Evolutionary conservation across 2,113 vertebrate genomes (phyloP), one percentile per base, ranked within the genome.

Genomic region (Geothlypis trichas): DNA sequence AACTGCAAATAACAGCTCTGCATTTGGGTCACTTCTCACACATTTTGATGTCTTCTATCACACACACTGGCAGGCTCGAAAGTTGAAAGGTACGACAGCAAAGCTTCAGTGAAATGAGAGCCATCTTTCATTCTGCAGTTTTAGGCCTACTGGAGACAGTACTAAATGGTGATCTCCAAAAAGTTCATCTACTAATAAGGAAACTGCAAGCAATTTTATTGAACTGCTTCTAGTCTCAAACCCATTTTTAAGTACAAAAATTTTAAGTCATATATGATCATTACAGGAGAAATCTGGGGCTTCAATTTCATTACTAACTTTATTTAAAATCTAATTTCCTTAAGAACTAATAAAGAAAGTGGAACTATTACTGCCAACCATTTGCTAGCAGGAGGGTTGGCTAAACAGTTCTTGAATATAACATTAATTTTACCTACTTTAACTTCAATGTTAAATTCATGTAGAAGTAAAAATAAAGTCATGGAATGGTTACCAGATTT

Each of bases 1-100:
- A 96, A 97, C 95, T 94, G 93, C 86, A 97, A 95, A 61, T 89
- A 97, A 95, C 94, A 97, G 95, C 78, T 97, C 95, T 87, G 93
- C 91, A 95, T 96, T 95, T 95, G 96, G 96, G 96, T 97, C 95
- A 97, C 92, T 97, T 97, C 91, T 97, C 96, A 96, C 95, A 95
- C 95, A 91, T 96, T 95, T 87, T 95, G 95, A 97, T 96, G 93
- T 84, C 95, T 96, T 92, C 91, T 97, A 95, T 97, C 89, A 97
- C 87, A 95, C 86, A 89, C 89, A 78, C 91, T 97, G 93, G 89
- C 96, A 97, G 81, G 91, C 94, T 96, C 0, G 7, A 68, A 96
- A 94, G 91, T 92, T 95, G 91, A 97, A 97, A 97, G 96, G 96
- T 97, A 96, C 27, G 86, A 94, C 31, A 92, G 89, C 47, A 3